A percentile compares a stretch with the other conserved stretches of the same genome.
Evolutionary conservation across 2,797 vertebrate species (phyloP).

Genomic region (Danio jaintianensis): DNA sequence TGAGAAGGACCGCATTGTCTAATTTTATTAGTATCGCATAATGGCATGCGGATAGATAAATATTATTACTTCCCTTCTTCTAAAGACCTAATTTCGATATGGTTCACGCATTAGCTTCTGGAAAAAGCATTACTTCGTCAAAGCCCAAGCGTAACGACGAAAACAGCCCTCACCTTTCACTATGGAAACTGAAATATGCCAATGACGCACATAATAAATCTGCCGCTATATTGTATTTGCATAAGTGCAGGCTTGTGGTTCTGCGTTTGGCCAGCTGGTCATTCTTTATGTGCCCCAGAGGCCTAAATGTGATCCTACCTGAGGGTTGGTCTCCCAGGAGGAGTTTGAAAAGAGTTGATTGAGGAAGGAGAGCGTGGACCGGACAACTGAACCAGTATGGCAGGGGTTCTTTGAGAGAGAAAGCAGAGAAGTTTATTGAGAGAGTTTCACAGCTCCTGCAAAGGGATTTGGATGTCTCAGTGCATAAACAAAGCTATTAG

Average conservation of each 20-base stretch:
- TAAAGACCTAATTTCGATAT: slow-evolving; percentile 21
- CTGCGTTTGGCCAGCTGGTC: slow-evolving; percentile 11
- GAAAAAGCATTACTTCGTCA: slow-evolving; percentile 25
- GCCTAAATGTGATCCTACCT: slow-evolving; percentile 44
- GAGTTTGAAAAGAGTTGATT: slow-evolving; percentile 23
- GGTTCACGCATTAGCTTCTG: slow-evolving; percentile 10
- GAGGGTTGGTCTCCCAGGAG: slow-evolving; percentile 27
- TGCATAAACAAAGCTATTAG: slow-evolving; percentile 46
- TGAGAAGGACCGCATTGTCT: slow-evolving; percentile 3
- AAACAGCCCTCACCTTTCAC: slow-evolving; percentile 39
- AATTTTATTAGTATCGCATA: slow-evolving; percentile 40
- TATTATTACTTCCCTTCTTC: neutral
- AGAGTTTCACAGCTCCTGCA: slow-evolving; percentile 47
- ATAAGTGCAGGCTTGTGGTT: neutral
- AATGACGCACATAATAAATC: slow-evolving; percentile 10
- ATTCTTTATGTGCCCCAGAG: slow-evolving; percentile 19
- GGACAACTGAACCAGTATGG: slow-evolving; percentile 32
- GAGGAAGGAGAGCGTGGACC: slow-evolving; percentile 3
- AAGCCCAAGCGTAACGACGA: neutral
- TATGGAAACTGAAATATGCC: slow-evolving; percentile 18
- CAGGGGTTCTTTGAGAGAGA: slow-evolving; percentile 52
- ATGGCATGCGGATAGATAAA: slow-evolving; percentile 12
- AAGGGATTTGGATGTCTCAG: slow-evolving; percentile 48
- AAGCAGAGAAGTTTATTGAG: slow-evolving; percentile 53
- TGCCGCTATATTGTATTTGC: slow-evolving; percentile 22